phyloP scores from a whole-genome alignment of 2,797 vertebrate genomes.

The Amniataba percoides region DNA sequence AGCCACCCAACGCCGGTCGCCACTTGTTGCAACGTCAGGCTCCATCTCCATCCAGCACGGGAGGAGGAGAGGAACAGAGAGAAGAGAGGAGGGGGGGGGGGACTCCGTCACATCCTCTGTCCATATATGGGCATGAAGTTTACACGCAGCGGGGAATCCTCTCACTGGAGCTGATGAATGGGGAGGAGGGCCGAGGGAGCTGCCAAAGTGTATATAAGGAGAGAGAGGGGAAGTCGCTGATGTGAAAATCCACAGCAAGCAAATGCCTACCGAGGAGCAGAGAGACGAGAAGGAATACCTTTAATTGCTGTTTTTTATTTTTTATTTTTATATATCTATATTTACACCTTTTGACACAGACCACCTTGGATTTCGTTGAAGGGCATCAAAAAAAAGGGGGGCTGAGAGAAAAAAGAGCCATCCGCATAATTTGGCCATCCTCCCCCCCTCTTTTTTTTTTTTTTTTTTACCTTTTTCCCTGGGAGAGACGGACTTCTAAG shows the following conservation, averaged over 20 bases:
- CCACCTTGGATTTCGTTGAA: conserved; percentile 80
- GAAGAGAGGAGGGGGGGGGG: conserved; percentile 63
- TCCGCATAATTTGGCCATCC: conserved; percentile 65
- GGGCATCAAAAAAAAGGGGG: conserved; percentile 57
- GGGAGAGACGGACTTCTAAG: conserved; percentile 78
- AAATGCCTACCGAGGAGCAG: conserved; percentile 84
- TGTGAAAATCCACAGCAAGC: conserved; percentile 88
- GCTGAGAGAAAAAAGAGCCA: conserved; percentile 68
- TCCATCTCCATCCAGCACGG: conserved; percentile 86
- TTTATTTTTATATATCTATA: too few relatives aligned
- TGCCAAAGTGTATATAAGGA: conserved; percentile 92
- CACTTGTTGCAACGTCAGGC: conserved; percentile 90
- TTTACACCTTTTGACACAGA: conserved; percentile 72
- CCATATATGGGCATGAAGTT: conserved; percentile 99
- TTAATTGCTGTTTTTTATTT: conserved; percentile 58
- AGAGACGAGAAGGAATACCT: conserved; percentile 78
- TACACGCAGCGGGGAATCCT: conserved; percentile 98
- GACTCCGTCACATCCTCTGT: conserved; percentile 97
- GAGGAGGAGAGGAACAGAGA: conserved; percentile 57
- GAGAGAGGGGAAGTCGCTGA: conserved; percentile 84
- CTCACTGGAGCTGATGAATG: conserved; percentile 97
- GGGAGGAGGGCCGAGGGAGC: conserved; percentile 92
- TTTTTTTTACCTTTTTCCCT: conserved; percentile 49
- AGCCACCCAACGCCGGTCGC: conserved; percentile 44
- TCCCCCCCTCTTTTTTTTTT: not conserved